Percentiles rank a stretch among this genome's conserved stretches.
These are phyloP conservation scores for mouse (Mus musculus) DNA, from an alignment of 2,113 vertebrate genomes.

Conservation along the genomic window GRCm39 chr13:93458501-93459000, in stretches of 20 bases:
- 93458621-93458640: too few species aligned
- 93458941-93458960: neutral
- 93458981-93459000: neutral
- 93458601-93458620: too few species aligned
- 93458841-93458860: conserved; percentile 24
- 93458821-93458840: neutral
- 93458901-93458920: neutral
- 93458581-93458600: too few species aligned
- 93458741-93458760: conserved; percentile 6
- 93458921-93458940: neutral
- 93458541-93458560: too few species aligned
- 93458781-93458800: neutral
- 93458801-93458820: neutral
- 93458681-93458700: too few species aligned
- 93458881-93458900: neutral
- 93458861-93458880: neutral
- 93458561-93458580: too few species aligned
- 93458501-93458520: too few species aligned
- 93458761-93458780: conserved; percentile 5
- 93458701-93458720: neutral
- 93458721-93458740: neutral
- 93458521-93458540: too few species aligned
- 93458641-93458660: too few species aligned
- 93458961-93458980: neutral
- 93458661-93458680: too few species aligned